Conservation (phyloP, 2,888 invertebrate species). For the Hirtodrosophila cameraria region DNA sequence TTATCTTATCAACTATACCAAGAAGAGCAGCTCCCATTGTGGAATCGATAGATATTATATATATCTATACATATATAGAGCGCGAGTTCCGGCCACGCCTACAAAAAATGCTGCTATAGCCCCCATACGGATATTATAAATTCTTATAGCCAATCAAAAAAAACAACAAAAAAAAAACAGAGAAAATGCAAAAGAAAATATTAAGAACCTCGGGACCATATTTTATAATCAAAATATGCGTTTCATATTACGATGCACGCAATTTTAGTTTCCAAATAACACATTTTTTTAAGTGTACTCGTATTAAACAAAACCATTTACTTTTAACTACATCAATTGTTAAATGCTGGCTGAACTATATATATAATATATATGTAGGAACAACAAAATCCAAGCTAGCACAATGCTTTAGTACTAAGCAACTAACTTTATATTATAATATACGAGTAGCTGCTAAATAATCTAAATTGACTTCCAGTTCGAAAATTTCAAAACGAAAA, state of each 20-base stretch:
- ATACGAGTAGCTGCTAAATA: conserved; percentile 44
- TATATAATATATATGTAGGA: no score
- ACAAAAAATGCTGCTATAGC: conserved; percentile 59
- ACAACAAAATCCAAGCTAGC: conserved; percentile 39
- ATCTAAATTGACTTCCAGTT: conserved; percentile 70
- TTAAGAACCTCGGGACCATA: conserved; percentile 83
- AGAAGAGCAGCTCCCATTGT: conserved; percentile 35
- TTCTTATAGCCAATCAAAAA: conserved; percentile 46
- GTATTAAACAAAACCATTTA: conserved; percentile 22
- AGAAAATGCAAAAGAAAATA: conserved; percentile 41
- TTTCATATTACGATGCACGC: conserved; percentile 77
- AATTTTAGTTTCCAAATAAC: conserved; percentile 52
- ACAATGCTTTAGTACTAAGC: conserved; percentile 44
- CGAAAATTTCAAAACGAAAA: conserved; percentile 11
- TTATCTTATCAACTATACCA: conserved; percentile 57
- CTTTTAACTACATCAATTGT: conserved; percentile 48
- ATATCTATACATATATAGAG: conserved; percentile 11
- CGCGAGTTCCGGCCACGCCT: conserved; percentile 47
- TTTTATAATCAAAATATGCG: conserved; percentile 83
- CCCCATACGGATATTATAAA: conserved; percentile 34
- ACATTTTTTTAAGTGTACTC: conserved; percentile 38
- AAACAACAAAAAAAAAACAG: conserved; percentile 5
- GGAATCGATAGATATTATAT: conserved; percentile 23
- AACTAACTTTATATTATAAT: conserved; percentile 28
- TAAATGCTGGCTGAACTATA: conserved; percentile 59